A percentile compares a stretch with the other conserved stretches of the same genome.
Evolutionary conservation across 2,113 vertebrate genomes (phyloP).

Genomic region (Megaleporinus macrocephalus): DNA sequence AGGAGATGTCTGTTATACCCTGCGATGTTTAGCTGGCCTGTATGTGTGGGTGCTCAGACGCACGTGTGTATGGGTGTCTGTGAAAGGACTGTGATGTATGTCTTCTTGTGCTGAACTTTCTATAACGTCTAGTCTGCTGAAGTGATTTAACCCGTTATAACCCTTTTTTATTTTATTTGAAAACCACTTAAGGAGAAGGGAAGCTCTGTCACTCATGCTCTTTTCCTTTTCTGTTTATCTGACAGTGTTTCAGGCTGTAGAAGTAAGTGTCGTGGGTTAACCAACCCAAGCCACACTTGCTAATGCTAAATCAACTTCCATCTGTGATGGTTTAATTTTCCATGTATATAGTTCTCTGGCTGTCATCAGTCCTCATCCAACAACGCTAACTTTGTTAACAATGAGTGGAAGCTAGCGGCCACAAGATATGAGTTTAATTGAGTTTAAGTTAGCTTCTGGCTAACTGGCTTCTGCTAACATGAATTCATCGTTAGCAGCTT

Average conservation of each 20-base stretch:
- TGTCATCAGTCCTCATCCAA: not conserved
- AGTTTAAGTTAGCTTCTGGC: no score
- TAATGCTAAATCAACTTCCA: not conserved
- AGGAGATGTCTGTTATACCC: not conserved
- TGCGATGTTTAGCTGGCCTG: not conserved
- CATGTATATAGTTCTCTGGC: not conserved
- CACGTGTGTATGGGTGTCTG: not conserved
- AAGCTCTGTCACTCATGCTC: not conserved
- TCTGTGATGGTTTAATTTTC: not conserved
- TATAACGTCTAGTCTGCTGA: slow-evolving; percentile 38
- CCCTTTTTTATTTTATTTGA: not conserved
- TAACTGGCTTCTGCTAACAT: not conserved
- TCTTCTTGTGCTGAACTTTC: slow-evolving; percentile 18
- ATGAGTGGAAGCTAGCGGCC: not conserved
- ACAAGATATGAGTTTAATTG: not conserved
- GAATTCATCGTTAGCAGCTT: not conserved
- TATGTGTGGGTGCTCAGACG: slow-evolving; percentile 3
- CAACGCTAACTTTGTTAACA: not conserved
- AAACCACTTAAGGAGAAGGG: slow-evolving; percentile 41
- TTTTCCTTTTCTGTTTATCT: not conserved
- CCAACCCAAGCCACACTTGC: not conserved
- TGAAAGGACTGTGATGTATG: slow-evolving; percentile 10
- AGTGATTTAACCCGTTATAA: slow-evolving; percentile 15
- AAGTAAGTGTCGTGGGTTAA: not conserved
- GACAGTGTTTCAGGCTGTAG: slow-evolving; percentile 5